Base-by-base conservation (phyloP, 2,113 vertebrate species). In the Promerops cafer region DNA sequence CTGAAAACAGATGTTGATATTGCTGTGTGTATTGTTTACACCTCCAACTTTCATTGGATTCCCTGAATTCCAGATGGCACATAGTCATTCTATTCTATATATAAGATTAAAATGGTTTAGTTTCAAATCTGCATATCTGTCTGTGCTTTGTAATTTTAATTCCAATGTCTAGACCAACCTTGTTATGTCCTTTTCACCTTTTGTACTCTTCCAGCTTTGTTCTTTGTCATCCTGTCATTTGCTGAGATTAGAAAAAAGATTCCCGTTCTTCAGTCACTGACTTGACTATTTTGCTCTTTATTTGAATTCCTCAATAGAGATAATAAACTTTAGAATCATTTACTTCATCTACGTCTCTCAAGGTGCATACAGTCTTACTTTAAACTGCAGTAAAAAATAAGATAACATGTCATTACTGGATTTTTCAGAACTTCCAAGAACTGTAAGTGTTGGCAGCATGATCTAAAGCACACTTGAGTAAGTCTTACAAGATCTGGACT, bases 1-100 rank as follows among this genome's bases (percentile, higher is more conserved):
- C 54, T 72, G 66, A 87, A 96, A 96, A 92, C 86, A 96, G 85
- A 94, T 91, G 93, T 88, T 95, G 86, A 93, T 96, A 96, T 82
- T 81, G 79, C 75, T 87, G n/a, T 64, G 57, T 88, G 50, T 88
- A 53, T 78, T 96, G 89, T 94, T 93, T 93, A 88, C 54, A 94
- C 57, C 71, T 91, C 79, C 63, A 68, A 15, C 13, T 69, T 95
- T 93, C 81, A 87, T 10, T 49, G 63, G 88, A 61, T 93, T 93
- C 71, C 76, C 83, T 86, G 63, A 88, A 81, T 93, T 93, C 89
- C 91, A 96, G 95, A 97, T 94, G 89, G 93, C 85, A 93, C 26
- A 89, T 8, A 91, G 83, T 91, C 16, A 71, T 91, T 96, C 56
- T 79, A 24, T 70, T 87, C 66, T 71, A 91, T 50, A 52, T 45